Conservation (phyloP, 2,888 invertebrate genomes). For the Nomada fucata region DNA sequence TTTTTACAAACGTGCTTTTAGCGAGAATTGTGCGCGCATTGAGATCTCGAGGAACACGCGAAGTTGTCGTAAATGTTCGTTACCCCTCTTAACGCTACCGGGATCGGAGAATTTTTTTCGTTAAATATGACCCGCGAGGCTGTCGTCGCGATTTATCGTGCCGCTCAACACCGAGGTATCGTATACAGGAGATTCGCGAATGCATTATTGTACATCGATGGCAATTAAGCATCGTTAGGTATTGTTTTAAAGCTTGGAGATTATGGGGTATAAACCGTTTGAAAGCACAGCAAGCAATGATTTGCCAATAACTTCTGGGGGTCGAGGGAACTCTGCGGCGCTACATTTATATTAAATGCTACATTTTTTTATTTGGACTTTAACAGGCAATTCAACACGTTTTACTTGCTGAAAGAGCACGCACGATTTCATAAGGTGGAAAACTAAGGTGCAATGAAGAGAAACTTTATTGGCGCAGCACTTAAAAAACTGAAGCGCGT, state of each 20-base stretch:
- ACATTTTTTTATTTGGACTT: too few relatives aligned
- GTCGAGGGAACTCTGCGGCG: too few relatives aligned
- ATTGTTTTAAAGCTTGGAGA: not conserved
- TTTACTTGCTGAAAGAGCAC: too few relatives aligned
- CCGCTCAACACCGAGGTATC: not conserved
- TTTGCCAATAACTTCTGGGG: too few relatives aligned
- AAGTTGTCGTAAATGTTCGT: slow-evolving; percentile 31
- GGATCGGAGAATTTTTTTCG: not conserved
- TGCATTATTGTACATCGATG: not conserved
- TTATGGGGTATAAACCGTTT: not conserved
- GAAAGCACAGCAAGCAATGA: not conserved
- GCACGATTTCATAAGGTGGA: too few relatives aligned
- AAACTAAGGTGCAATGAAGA: too few relatives aligned
- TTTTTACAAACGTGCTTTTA: slow-evolving; percentile 2
- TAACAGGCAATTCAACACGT: too few relatives aligned
- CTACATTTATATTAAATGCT: too few relatives aligned
- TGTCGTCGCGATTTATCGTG: not conserved
- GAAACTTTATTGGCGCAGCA: too few relatives aligned
- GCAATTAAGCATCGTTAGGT: not conserved
- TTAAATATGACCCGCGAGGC: not conserved
- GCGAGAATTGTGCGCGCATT: slow-evolving; percentile 10
- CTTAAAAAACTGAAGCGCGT: too few relatives aligned
- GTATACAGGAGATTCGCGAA: not conserved
- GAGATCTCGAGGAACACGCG: slow-evolving; percentile 19
- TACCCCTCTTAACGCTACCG: slow-evolving; percentile 14